Percentiles rank a stretch among this genome's conserved stretches.
These are phyloP conservation scores for Drosophila prosaltans DNA, from an alignment of 1,140 invertebrate genomes.

Conservation along the genomic window DNA sequence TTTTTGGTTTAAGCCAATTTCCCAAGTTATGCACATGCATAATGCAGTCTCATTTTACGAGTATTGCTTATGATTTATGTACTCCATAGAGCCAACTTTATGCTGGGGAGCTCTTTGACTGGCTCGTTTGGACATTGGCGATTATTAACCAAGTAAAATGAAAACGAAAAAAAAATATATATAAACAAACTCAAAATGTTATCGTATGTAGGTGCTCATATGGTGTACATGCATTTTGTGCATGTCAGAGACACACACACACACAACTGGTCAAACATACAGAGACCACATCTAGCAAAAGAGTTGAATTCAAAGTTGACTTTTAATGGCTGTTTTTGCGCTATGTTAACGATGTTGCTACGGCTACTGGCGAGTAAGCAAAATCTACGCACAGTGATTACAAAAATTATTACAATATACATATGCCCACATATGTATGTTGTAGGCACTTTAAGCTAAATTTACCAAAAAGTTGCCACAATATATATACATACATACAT, in stretches of 20 bases:
- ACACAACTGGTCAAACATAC: constrained; percentile 25
- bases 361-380: constrained; percentile 51
- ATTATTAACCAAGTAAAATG: constrained; percentile 56
- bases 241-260: constrained; percentile 64
- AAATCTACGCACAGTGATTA: constrained; percentile 31
- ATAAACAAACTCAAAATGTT: constrained; percentile 34
- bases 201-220: constrained; percentile 77
- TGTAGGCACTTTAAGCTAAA: too few relatives aligned
- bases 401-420: constrained; percentile 61
- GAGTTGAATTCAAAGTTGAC: constrained; percentile 49
- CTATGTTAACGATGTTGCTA: constrained; percentile 75
- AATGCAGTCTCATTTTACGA: constrained; percentile 55
- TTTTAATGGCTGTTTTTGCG: constrained; percentile 76
- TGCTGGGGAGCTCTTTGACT: constrained; percentile 31
- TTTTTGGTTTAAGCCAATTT: constrained; percentile 37
- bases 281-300: constrained; percentile 28
- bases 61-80: constrained; percentile 77
- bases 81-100: constrained; percentile 55
- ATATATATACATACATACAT: too few relatives aligned
- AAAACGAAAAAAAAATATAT: neutral
- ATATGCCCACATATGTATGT: neutral
- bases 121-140: constrained; percentile 38
- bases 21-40: constrained; percentile 69
- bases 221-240: constrained; percentile 74
- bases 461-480: too few relatives aligned